A percentile compares a stretch with the other conserved stretches of the same genome.
Evolutionary conservation across 2,888 invertebrate genomes (phyloP).

Genomic region (Macaria liturata): DNA sequence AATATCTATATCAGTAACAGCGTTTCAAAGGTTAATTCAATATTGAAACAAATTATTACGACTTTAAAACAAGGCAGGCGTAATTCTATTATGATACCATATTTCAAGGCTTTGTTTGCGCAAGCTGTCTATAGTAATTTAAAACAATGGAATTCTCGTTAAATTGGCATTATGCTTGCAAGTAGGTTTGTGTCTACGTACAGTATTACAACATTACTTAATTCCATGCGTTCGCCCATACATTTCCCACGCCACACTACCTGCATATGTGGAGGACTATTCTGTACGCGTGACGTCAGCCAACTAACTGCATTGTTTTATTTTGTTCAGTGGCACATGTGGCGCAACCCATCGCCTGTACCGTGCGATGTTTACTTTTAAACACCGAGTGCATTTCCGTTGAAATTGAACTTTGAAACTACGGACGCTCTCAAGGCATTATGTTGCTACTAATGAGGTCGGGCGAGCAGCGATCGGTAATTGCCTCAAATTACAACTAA

Average conservation of each 20-base stretch:
- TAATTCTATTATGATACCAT: constrained; percentile 6
- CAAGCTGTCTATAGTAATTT: constrained; percentile 14
- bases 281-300: constrained; percentile 53
- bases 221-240: constrained; percentile 33
- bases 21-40: constrained; percentile 5
- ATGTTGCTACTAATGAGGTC: constrained; percentile 22
- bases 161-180: constrained; percentile 10
- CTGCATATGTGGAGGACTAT: constrained; percentile 57
- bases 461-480: constrained; percentile 19
- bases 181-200: constrained; percentile 5
- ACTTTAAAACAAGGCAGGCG: background rate
- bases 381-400: constrained; percentile 31
- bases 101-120: constrained; percentile 18
- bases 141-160: constrained; percentile 29
- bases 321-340: constrained; percentile 52
- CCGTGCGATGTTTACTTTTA: constrained; percentile 35
- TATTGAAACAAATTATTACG: constrained; percentile 5
- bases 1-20: no score
- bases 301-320: constrained; percentile 51
- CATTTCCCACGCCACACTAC: constrained; percentile 61
- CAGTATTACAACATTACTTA: constrained; percentile 10
- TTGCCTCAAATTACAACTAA: constrained; percentile 27
- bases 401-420: constrained; percentile 25
- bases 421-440: constrained; percentile 18
- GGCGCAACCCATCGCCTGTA: constrained; percentile 37